Base-by-base conservation (phyloP, 2,888 invertebrate genomes). In the Trissolcus brochymenae region DNA sequence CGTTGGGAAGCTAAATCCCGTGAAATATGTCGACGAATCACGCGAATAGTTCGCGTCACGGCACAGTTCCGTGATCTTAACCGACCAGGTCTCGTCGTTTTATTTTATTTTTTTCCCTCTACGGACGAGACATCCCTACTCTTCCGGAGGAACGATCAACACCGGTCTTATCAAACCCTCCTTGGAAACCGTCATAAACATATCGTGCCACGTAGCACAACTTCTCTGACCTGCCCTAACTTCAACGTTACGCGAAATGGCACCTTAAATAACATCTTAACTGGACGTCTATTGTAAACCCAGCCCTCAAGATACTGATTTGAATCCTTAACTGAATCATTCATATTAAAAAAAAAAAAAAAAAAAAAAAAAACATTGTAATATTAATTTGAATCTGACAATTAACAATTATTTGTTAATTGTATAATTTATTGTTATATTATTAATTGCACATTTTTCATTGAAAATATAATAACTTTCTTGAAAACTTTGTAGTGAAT, bases 231-330 rank as follows among this genome's bases (percentile, higher is more conserved):
- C 87, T 87, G 81, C 84, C 87, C 81, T 84, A 87, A 87, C 84
- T 82, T 80, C 85, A 86, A 87, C 84, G 82, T 86, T 84, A 81
- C 82, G 81, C 84, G 85, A 84, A 88, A 88, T 85, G 83, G 82
- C 85, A 82, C 84, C 87, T 85, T 88, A 88, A 89, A 89, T 88
- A 88, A 88, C 84, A 81, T 82, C 86, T 87, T 85, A 85, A 87
- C 84, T 86, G 84, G 84, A 81, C 81, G 83, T 81, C 82, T 83
- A 83, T 72, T 79, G 73, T 75, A 81, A 79, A 78, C 80, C 79
- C 79, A 80, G 81, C 83, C 84, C 83, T 82, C 83, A 82, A 64
- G 60, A 71, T 16, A 46, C 14, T 14, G 11, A 46, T n/a, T 16
- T 14, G 14, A 46, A n/a, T 46, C 46, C 14, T 1, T 7, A 46